Evolutionary conservation across 2,797 vertebrate genomes (phyloP).

Genomic region (Loris lydekkerianus): DNA sequence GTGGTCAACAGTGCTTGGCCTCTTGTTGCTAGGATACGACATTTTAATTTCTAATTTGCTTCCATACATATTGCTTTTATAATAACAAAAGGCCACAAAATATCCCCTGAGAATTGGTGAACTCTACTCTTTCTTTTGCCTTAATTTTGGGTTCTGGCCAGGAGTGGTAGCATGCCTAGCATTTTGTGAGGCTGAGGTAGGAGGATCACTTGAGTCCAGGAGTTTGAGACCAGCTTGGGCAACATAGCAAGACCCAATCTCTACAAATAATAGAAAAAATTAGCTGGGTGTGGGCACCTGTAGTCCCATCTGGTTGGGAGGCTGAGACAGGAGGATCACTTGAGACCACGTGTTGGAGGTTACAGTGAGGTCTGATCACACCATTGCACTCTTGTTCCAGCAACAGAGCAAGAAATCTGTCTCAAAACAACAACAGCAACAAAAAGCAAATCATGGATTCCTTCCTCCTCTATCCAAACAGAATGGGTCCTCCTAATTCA

Average conservation of each 20-base stretch:
- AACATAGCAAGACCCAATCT: not conserved
- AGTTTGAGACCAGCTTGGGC: not conserved
- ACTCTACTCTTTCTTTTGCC: not conserved
- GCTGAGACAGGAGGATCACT: not conserved
- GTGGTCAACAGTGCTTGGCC: not conserved
- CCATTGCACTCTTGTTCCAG: not conserved
- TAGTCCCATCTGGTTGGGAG: not conserved
- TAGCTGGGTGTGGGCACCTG: not conserved
- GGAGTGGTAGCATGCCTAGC: not conserved
- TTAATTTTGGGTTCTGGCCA: not conserved
- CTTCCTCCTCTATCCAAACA: not conserved
- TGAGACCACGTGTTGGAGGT: not conserved
- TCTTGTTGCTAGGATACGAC: not conserved
- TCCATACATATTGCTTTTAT: conserved; percentile 33
- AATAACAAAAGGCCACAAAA: conserved; percentile 41
- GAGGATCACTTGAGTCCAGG: not conserved
- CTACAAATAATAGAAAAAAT: not conserved
- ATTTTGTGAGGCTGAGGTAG: not conserved
- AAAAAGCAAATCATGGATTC: not conserved
- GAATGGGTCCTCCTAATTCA: not conserved
- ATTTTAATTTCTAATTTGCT: conserved; percentile 35
- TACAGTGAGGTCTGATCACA: not conserved
- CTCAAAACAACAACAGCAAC: no score
- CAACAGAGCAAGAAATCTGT: not conserved
- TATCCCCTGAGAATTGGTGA: not conserved